Evolutionary conservation across 30 jellyfish, hydroid and myxozoan genomes (phyloP).

Genomic region (Phacellophora camtschatica): DNA sequence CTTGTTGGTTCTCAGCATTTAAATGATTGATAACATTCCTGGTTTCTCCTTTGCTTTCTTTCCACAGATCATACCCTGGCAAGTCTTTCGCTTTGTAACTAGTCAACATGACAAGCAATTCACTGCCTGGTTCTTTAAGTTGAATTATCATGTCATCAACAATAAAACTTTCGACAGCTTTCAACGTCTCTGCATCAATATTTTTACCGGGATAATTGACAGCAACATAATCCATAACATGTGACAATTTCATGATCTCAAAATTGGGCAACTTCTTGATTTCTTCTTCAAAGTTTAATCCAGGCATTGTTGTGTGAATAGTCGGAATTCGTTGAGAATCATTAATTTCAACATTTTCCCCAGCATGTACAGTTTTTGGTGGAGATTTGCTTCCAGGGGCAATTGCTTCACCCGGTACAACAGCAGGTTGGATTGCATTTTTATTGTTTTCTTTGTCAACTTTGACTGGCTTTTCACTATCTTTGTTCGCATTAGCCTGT

Average conservation of each 20-base stretch:
- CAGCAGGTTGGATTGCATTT: background rate
- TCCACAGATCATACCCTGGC: background rate
- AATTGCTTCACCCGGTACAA: background rate
- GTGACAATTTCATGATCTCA: slow-evolving; percentile 22
- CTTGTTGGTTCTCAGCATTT: too few species aligned
- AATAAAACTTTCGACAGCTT: slow-evolving; percentile 37
- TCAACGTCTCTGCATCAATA: slow-evolving; percentile 14
- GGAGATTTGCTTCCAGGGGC: slow-evolving; percentile 8
- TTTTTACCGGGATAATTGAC: slow-evolving; percentile 21
- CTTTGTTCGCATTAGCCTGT: background rate
- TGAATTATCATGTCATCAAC: slow-evolving; percentile 44
- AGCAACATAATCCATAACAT: slow-evolving; percentile 27
- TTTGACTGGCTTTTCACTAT: background rate
- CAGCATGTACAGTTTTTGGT: background rate
- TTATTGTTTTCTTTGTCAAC: background rate
- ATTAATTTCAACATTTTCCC: background rate
- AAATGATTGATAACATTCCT: too few species aligned
- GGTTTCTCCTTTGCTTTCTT: background rate
- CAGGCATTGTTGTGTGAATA: background rate
- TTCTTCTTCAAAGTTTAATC: background rate
- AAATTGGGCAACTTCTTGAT: slow-evolving; percentile 35
- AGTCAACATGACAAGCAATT: slow-evolving; percentile 35
- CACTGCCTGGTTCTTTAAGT: slow-evolving; percentile 47
- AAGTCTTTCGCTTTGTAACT: slow-evolving; percentile 40
- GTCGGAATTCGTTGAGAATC: background rate